Base-by-base conservation (phyloP, 2,888 invertebrate genomes). In the Ormyrus thymus region DNA sequence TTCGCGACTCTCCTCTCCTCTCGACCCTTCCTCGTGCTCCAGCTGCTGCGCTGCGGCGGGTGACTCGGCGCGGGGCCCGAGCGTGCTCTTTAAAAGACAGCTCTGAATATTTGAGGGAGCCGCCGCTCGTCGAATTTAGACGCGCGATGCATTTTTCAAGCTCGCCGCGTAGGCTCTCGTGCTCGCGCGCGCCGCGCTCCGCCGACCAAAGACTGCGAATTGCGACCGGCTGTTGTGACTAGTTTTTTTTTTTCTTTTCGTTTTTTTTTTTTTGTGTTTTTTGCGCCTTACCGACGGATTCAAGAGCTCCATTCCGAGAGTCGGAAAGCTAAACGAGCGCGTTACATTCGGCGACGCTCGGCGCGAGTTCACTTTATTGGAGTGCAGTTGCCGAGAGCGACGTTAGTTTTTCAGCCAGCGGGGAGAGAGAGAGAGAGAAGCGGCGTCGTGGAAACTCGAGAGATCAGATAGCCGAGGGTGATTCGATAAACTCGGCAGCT, bases 91-190 rank as follows among this genome's bases (percentile, higher is more conserved):
- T 72, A 73, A 78, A 68, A 72, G 73, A 66, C 66, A 78, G 68
- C 73, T 68, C 50, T 73, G 73, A 78, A 78, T 68, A 65, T 73
- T 73, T 56, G 55, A 78, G 50, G 29, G 29, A 29, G 69, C 53
- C 13, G 50, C 62, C 29, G 56, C 66, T 45, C 29, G 71, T 72
- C 66, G 62, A 72, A 72, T 78, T 73, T 68, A 55, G 66, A 72
- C 10, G 55, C 48, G n/a, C 48, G n/a, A 66, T 66, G 72, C 77
- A 77, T 77, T 72, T 77, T 77, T 77, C 48, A 77, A 66, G 53
- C 58, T 48, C 53, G 46, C 15, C 10, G 13, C 58, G 15, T 45
- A 61, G 51, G 15, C 48, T 62, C 56, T 45, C 7, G 11, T 7
- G 11, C 5, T 10, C 53, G 53, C 66, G 43, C n/a, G 29, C n/a